These are phyloP conservation scores for Clarias gariepinus DNA, from an alignment of 2,113 vertebrate species.

Conservation along the genomic window DNA sequence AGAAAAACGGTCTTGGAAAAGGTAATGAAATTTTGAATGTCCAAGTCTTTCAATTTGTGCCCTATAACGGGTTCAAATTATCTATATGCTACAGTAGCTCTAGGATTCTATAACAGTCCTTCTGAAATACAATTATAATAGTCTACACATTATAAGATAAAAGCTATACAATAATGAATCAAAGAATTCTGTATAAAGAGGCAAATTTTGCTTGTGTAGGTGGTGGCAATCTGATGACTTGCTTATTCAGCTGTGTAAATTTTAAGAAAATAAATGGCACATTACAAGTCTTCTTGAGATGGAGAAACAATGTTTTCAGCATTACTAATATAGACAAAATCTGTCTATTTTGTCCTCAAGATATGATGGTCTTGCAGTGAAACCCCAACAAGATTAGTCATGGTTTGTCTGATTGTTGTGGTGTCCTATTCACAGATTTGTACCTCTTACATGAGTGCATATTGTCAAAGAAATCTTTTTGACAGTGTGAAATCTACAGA, in stretches of 20 bases:
- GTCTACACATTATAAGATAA: background rate
- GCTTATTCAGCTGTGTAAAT: constrained; percentile 33
- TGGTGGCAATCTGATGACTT: constrained; percentile 26
- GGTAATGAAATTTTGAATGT: no score
- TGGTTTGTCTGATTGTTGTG: constrained; percentile 59
- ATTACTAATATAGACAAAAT: constrained; percentile 49
- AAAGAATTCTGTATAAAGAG: background rate
- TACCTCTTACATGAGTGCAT: constrained; percentile 32
- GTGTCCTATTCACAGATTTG: constrained; percentile 50
- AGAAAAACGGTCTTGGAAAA: no score
- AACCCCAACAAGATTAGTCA: constrained; percentile 64
- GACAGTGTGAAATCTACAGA: constrained; percentile 54
- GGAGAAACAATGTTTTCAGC: background rate
- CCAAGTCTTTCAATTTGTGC: no score
- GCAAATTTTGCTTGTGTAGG: background rate
- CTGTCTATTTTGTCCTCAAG: constrained; percentile 50
- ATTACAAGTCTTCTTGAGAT: background rate
- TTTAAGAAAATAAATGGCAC: constrained; percentile 48
- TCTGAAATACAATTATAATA: background rate
- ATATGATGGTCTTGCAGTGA: constrained; percentile 53
- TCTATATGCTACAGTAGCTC: background rate
- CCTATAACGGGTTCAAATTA: no score
- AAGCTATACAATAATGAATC: background rate
- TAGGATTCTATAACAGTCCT: background rate
- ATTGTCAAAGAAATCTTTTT: constrained; percentile 45